phyloP scores from a whole-genome alignment of 2,797 vertebrate species.

The Chelonia mydas region DNA sequence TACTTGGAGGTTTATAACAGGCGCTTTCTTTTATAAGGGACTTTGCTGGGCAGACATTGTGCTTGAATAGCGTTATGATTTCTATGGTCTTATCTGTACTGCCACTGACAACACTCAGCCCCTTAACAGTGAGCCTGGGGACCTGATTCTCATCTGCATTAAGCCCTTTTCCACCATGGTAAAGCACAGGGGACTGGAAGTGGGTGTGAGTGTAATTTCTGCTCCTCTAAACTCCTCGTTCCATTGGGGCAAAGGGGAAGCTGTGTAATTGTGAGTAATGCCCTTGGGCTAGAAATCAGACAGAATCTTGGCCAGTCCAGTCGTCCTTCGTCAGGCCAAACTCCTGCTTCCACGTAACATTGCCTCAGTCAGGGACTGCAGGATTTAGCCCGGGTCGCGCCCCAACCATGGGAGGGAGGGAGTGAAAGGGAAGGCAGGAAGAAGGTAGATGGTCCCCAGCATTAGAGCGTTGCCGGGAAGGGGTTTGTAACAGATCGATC shows the following conservation, averaged over 20 bases:
- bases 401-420: neutral
- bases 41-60: neutral
- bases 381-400: neutral
- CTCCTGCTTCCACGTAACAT: neutral
- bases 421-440: too few species aligned
- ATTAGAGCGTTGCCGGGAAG: neutral
- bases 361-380: neutral
- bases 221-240: neutral
- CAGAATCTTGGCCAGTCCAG: neutral
- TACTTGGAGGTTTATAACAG: neutral
- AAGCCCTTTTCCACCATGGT: neutral
- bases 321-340: neutral
- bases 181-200: fast-evolving
- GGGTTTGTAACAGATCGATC: neutral
- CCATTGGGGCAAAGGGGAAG: neutral
- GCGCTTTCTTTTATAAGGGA: too few species aligned
- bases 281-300: neutral
- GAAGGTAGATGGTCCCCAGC: neutral
- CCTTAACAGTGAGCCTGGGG: neutral
- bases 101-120: neutral
- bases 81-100: neutral
- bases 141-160: neutral
- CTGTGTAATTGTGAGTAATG: neutral
- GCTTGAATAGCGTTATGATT: neutral
- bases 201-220: too few species aligned